Evolutionary conservation across 2,797 vertebrate genomes (phyloP), one percentile per base, ranked within the genome.

Genomic region (Botia almorhae): DNA sequence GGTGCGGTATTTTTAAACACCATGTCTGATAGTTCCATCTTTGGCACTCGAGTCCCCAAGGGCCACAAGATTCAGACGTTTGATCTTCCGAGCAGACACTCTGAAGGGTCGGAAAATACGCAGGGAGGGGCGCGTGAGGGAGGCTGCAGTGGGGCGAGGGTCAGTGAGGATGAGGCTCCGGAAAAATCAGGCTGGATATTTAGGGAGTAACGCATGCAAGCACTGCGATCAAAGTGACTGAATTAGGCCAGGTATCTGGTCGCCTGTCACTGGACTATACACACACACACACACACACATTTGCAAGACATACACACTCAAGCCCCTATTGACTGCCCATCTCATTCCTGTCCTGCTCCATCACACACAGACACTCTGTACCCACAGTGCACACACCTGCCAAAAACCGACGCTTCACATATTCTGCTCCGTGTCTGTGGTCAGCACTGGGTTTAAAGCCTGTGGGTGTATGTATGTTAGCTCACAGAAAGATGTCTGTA

Each of bases 191-290:
- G 70, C 68, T 73, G 69, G 71, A 78, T 83, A 78, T 83, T 83
- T 81, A 70, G 50, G 56, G 78, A 39, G 69, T 81, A 81, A 85
- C 68, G 56, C 69, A 69, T 72, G 74, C 78, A 67, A 78, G 71
- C 43, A 50, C 64, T 61, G 67, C 50, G 19, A 78, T 85, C 81
- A 88, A 83, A 77, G 70, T 86, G 87, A 88, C 87, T 86, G 85
- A 88, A 88, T 85, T 82, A 85, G 83, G 81, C 69, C 83, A 87
- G 85, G 75, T 86, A 73, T 81, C 72, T 73, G 68, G 69, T 76
- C 39, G 68, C 75, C 78, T 84, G 71, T 81, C 81, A 83, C n/a
- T 67, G 77, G 69, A 67, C 69, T 71, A 75, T 68, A 67, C 72
- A 80, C 77, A 80, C 68, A 76, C 67, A 76, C 78, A 50, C 73